These are phyloP conservation scores for Halichondria panicea DNA, from an alignment of 37 sponge, comb jelly and placozoan genomes.

Conservation along the genomic window DNA sequence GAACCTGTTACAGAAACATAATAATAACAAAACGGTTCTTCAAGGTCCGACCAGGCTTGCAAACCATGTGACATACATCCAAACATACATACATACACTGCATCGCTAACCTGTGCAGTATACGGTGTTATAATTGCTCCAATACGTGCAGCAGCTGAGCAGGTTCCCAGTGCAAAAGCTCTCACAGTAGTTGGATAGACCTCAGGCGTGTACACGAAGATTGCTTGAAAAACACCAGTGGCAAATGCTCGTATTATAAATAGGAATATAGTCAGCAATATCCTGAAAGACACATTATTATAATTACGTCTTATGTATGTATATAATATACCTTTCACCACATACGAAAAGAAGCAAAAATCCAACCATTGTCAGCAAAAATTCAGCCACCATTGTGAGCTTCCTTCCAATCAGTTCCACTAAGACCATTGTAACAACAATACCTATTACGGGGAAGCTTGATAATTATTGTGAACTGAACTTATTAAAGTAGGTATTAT, in stretches of 20 bases:
- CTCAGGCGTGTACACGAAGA: constrained; percentile 85
- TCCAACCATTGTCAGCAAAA: constrained; percentile 35
- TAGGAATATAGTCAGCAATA: constrained; percentile 56
- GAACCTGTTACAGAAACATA: constrained; percentile 10
- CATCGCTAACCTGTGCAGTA: constrained; percentile 41
- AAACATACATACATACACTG: neutral
- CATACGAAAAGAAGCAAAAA: constrained; percentile 76
- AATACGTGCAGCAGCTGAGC: constrained; percentile 55
- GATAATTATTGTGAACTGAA: too few relatives aligned
- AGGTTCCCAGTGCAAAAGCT: constrained; percentile 56
- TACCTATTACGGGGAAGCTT: too few relatives aligned
- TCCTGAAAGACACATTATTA: constrained; percentile 1
- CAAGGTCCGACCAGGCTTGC: too few relatives aligned
- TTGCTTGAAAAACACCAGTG: constrained; percentile 78
- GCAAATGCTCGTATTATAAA: constrained; percentile 63
- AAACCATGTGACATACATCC: neutral
- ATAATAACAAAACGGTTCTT: neutral
- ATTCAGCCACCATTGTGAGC: constrained; percentile 71
- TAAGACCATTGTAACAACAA: constrained; percentile 62
- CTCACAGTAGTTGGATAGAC: constrained; percentile 79
- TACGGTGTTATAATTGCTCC: constrained; percentile 77
- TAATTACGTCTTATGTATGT: neutral
- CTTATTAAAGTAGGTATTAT: neutral
- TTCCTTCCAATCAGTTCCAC: constrained; percentile 80
- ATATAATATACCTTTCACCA: constrained; percentile 22